Percentiles rank a stretch among this genome's conserved stretches.
Evolutionary conservation across 2,888 invertebrate genomes (phyloP).

Genomic region (Calliopum simillimum): DNA sequence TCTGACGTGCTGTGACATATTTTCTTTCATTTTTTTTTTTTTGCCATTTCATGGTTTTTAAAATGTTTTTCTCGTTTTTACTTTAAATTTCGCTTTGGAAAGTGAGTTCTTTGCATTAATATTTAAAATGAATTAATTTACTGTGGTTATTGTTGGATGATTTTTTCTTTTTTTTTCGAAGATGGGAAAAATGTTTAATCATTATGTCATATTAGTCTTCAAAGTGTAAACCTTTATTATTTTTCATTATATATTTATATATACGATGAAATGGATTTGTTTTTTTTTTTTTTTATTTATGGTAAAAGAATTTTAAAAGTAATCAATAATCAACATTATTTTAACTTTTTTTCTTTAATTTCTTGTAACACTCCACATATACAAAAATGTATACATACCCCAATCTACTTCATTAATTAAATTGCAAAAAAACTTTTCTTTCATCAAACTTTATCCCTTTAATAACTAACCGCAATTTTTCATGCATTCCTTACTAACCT

Average conservation of each 20-base stretch:
- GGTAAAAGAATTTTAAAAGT: no score
- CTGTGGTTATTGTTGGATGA: no score
- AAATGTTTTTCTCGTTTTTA: neutral
- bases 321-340: no score
- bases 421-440: no score
- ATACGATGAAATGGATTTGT: no score
- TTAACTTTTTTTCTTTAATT: no score
- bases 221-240: no score
- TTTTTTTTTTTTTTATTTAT: no score
- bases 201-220: no score
- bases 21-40: neutral
- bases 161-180: no score
- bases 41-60: neutral
- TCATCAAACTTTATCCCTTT: neutral
- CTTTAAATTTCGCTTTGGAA: neutral
- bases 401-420: neutral
- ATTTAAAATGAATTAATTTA: neutral
- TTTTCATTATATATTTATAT: no score
- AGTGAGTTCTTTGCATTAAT: neutral
- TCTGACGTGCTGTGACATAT: constrained; percentile 11
- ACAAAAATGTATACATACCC: neutral
- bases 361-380: neutral
- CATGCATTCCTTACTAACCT: constrained; percentile 13
- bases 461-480: neutral
- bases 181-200: no score